Percentiles rank a stretch among this genome's conserved stretches.
Evolutionary conservation across 2,113 vertebrate species (phyloP).

Genomic region (Corythoichthys haematopterus): DNA sequence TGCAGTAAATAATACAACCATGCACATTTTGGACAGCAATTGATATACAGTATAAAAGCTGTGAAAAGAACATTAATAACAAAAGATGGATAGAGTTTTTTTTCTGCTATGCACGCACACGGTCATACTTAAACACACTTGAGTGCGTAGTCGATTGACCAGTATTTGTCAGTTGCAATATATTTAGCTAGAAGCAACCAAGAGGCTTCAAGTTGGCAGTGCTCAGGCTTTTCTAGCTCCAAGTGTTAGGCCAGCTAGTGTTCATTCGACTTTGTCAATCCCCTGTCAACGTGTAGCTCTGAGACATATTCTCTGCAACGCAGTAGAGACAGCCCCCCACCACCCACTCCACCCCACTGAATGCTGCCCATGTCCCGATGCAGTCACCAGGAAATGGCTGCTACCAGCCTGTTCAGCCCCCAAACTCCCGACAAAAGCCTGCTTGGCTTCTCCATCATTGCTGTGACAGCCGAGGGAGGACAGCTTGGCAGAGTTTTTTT

Average conservation of each 20-base stretch:
- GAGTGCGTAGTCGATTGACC: constrained; percentile 59
- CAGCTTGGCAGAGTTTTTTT: constrained; percentile 48
- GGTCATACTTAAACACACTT: constrained; percentile 29
- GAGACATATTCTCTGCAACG: constrained; percentile 67
- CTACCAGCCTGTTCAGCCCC: constrained; percentile 13
- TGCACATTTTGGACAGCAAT: neutral
- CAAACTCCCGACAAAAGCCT: constrained; percentile 60
- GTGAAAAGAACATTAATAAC: constrained; percentile 13
- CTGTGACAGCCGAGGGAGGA: constrained; percentile 49
- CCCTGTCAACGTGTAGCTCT: constrained; percentile 73
- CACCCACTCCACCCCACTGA: neutral
- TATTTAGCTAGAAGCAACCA: constrained; percentile 66
- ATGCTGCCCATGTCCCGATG: constrained; percentile 33
- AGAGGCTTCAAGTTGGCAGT: constrained; percentile 60
- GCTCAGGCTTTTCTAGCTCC: constrained; percentile 69
- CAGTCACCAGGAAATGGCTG: constrained; percentile 65
- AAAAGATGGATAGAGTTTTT: neutral
- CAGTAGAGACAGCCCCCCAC: constrained; percentile 51
- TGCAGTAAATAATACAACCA: neutral
- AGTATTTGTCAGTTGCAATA: constrained; percentile 74
- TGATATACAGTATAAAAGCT: constrained; percentile 16
- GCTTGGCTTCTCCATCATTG: constrained; percentile 56
- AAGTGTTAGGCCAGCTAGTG: constrained; percentile 68
- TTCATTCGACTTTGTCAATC: constrained; percentile 73
- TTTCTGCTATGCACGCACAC: constrained; percentile 4